phyloP scores from a whole-genome alignment of 2,113 vertebrate genomes.

The Rhombomys opimus region DNA sequence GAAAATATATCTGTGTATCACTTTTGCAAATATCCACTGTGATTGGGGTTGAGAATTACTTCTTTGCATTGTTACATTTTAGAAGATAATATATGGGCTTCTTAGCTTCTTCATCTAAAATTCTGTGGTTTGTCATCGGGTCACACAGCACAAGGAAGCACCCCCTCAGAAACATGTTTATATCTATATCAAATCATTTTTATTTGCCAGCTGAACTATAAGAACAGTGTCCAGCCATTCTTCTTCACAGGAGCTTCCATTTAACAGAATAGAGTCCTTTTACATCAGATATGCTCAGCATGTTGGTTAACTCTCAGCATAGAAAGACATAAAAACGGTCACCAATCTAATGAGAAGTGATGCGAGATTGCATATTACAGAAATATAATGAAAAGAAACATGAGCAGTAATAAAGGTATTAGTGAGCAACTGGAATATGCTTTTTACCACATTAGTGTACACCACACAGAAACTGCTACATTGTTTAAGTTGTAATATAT shows the following conservation, averaged over 20 bases:
- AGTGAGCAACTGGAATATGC: neutral
- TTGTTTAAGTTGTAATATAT: neutral
- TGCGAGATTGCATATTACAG: neutral
- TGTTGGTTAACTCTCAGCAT: neutral
- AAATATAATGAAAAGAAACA: neutral
- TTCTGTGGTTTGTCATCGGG: neutral
- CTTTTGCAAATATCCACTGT: neutral
- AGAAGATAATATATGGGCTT: neutral
- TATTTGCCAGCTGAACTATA: neutral
- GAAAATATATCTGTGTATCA: neutral
- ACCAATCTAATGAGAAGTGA: neutral
- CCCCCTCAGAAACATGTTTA: neutral
- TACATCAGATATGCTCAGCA: neutral
- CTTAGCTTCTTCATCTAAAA: neutral
- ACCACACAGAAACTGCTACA: neutral
- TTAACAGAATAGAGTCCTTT: neutral
- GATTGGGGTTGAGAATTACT: neutral
- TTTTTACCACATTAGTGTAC: neutral
- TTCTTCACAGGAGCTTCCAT: neutral
- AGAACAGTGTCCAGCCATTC: neutral
- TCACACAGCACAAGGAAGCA: fast-evolving
- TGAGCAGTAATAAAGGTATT: neutral
- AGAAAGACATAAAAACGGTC: neutral
- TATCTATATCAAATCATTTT: neutral
- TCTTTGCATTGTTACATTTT: neutral